Base-by-base conservation (phyloP, 2,797 vertebrate species). In the Todus mexicanus region DNA sequence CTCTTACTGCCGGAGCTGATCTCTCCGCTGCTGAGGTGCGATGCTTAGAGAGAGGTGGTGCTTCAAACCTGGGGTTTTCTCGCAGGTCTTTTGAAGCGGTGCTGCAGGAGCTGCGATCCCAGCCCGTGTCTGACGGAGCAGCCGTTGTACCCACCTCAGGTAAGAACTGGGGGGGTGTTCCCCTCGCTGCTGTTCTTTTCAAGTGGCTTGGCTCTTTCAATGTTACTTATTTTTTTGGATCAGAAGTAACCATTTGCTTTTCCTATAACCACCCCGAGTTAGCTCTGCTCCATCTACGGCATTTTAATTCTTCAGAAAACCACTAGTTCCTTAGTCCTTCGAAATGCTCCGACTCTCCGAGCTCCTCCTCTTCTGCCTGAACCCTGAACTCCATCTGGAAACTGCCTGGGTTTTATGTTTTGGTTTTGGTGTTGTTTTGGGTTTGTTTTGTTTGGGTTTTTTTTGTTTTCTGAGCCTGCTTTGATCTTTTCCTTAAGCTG, bases 401-500 rank as follows among this genome's bases (percentile, higher is more conserved):
- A 89, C 79, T 21, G 78, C 78, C 1, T 25, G n/a, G n/a, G 6
- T 18, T 48, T 27, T 66, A 31, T 29, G 6, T 5, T 53, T 54
- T 42, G 21, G 20, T 6, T 3, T 15, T n/a, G n/a, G n/a, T n/a
- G n/a, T n/a, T n/a, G n/a, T n/a, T n/a, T n/a, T n/a, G n/a, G n/a
- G n/a, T n/a, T n/a, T n/a, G n/a, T n/a, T n/a, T n/a, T n/a, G n/a
- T n/a, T n/a, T n/a, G n/a, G n/a, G n/a, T 43, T 16, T 29, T 15
- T 29, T 45, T 42, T 61, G 57, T 86, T 88, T 71, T 69, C 51
- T 29, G 68, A 80, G 51, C 45, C 68, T 54, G 64, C 93, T 97
- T 97, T 95, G 87, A 97, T 97, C 87, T 89, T 89, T 65, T 70
- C 42, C 86, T 88, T 94, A 94, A 94, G 94, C 84, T 84, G 73